Base-by-base conservation (phyloP, 2,888 invertebrate genomes). In the Euspilapteryx auroguttella region DNA sequence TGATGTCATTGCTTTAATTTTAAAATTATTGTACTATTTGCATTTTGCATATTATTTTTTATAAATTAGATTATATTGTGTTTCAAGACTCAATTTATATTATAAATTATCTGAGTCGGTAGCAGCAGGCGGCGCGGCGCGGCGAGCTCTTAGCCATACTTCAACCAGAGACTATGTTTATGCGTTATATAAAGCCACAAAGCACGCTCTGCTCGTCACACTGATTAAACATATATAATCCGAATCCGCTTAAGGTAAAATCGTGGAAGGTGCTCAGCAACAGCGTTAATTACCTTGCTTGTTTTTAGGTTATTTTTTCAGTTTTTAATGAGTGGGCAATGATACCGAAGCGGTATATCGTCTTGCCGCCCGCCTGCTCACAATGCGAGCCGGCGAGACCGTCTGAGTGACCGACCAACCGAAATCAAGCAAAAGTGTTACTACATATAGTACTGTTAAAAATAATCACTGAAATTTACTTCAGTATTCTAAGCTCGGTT, bases 41-140 rank as follows among this genome's bases (percentile, higher is more conserved):
- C n/a, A n/a, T n/a, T n/a, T n/a, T n/a, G n/a, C n/a, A n/a, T n/a
- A n/a, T n/a, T n/a, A n/a, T n/a, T n/a, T n/a, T n/a, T n/a, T n/a
- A n/a, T 15, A 28, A 28, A 28, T 28, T 28, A 28, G 24, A 15
- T n/a, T 28, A 11, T 28, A 33, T 36, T 34, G 30, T 27, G 36
- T 49, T 45, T 37, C 39, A 49, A 47, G 41, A 50, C 44, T 59
- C 63, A 57, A 62, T 63, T 58, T 61, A 55, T 61, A 61, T 58
- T 51, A 55, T 49, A 48, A 44, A 58, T 59, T 61, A 61, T 49
- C 52, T 49, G 49, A 37, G 46, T 45, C 37, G 44, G 41, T 40
- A 47, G 49, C 42, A 22, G 27, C 15, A 11, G 28, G 15, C 24
- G 26, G 29, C 11, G 8, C 17, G 26, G 24, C 28, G 28, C 25